Evolutionary conservation across 2,797 vertebrate species (phyloP), one percentile per base, ranked within the genome.

Genomic region (Myotis planiceps): DNA sequence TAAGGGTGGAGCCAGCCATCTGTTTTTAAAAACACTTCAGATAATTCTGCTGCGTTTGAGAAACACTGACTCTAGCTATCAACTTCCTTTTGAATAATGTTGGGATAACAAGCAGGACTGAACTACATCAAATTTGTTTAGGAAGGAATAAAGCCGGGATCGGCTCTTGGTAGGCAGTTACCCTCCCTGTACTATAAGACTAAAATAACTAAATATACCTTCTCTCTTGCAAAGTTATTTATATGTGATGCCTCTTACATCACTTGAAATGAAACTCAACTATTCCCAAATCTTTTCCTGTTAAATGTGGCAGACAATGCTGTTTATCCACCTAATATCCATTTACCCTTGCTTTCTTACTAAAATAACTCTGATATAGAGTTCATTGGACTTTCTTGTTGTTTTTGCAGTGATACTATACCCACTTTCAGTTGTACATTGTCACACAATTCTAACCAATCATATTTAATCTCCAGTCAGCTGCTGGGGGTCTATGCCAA

Each of bases 261-360:
- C 15, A n/a, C 92, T 69, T 92, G 3, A 15, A 51, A 37, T 83
- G 47, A 90, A 93, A 79, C 66, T 92, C 74, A 72, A n/a, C 53
- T 34, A 68, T 25, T 53, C 21, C 6, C 45, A 39, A 45, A 80
- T 84, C 49, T 75, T 88, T 66, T 72, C n/a, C 37, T 80, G 2
- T 83, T 39, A 25, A 45, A 34, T 74, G 47, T 94, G 53, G 85
- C 39, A 87, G 29, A 45, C 23, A 15, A 5, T 74, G 25, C 49
- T 80, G 0, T 74, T 87, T 63, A n/a, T 18, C 58, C 8, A 84
- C 25, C 51, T 80, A 32, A 45, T 78, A 51, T 23, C 25, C 32
- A 25, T 34, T 82, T 12, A 5, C 8, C 32, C 32, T 85, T 91
- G 37, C 32, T 92, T 72, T 23, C 18, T 53, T 82, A 42, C 75